Evolutionary conservation across 1,140 invertebrate genomes (phyloP).

Genomic region (Plodia interpunctella): DNA sequence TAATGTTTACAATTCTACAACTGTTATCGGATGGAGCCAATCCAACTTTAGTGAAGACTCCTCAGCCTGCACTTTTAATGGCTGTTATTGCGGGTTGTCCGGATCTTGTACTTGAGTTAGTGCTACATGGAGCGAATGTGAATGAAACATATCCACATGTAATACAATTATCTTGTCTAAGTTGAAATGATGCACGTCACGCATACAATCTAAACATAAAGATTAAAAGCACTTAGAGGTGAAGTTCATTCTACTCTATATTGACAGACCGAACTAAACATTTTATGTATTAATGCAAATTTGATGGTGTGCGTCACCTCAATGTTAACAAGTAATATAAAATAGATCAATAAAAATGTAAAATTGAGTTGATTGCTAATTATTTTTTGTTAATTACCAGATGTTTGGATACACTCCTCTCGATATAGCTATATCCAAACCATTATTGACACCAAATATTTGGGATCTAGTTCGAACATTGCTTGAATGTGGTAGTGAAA

Average conservation of each 20-base stretch:
- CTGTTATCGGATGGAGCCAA: slow-evolving; percentile 65
- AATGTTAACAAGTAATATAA: no score
- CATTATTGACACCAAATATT: slow-evolving; percentile 44
- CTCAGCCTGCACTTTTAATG: slow-evolving; percentile 65
- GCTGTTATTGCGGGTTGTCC: slow-evolving; percentile 52
- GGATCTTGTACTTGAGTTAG: slow-evolving; percentile 52
- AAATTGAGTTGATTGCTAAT: no score
- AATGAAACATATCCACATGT: slow-evolving; percentile 42
- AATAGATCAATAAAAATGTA: no score
- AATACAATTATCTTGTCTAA: background rate
- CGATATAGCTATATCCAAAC: slow-evolving; percentile 59
- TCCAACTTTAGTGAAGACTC: slow-evolving; percentile 60
- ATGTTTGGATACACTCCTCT: slow-evolving; percentile 50
- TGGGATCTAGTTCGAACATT: slow-evolving; percentile 52
- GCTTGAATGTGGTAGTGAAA: slow-evolving; percentile 54
- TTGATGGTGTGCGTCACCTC: no score
- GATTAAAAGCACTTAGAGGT: no score
- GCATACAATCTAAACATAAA: no score
- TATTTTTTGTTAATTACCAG: slow-evolving; percentile 36
- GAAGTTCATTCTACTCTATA: no score
- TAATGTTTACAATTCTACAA: slow-evolving; percentile 54
- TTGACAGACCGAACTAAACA: no score
- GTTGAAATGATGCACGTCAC: no score
- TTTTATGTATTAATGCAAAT: no score
- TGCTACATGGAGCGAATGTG: slow-evolving; percentile 56